Evolutionary conservation across 2,888 invertebrate species (phyloP).

Genomic region (Lysandra bellargus): DNA sequence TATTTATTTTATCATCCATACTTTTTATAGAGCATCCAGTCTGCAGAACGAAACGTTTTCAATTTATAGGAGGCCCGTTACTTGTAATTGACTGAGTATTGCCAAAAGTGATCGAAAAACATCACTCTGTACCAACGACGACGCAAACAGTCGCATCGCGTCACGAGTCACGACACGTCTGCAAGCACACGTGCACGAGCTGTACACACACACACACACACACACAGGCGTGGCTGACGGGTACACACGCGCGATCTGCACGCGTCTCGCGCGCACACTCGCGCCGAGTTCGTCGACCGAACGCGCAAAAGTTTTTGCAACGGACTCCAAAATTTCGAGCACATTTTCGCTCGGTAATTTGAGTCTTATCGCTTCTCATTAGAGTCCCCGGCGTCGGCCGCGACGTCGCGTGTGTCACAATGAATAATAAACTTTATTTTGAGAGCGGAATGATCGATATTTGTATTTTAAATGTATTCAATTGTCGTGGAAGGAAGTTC

Average conservation of each 20-base stretch:
- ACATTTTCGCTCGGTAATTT: neutral
- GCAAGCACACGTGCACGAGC: slow-evolving; percentile 35
- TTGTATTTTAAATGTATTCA: slow-evolving; percentile 39
- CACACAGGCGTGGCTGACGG: slow-evolving; percentile 30
- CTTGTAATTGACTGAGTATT: neutral
- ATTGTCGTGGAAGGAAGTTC: slow-evolving; percentile 43
- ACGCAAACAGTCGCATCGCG: slow-evolving; percentile 31
- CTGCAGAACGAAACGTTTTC: neutral
- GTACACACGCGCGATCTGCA: slow-evolving; percentile 18
- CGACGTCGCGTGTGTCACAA: neutral
- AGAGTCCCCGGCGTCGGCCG: neutral
- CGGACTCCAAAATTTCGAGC: slow-evolving; percentile 37
- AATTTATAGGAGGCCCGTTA: neutral
- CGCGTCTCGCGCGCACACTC: slow-evolving; percentile 38
- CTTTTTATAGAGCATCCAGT: no score
- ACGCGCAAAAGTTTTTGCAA: slow-evolving; percentile 53
- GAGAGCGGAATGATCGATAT: slow-evolving; percentile 30
- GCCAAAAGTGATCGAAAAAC: neutral
- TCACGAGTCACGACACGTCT: slow-evolving; percentile 36
- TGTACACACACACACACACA: slow-evolving; percentile 4
- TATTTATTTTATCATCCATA: no score
- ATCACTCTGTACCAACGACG: slow-evolving; percentile 32
- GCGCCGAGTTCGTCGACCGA: slow-evolving; percentile 55
- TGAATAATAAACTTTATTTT: slow-evolving; percentile 34
- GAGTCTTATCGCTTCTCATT: slow-evolving; percentile 21